Base-by-base conservation (phyloP, 2,797 vertebrate genomes). In the Sitta carolinensis region DNA sequence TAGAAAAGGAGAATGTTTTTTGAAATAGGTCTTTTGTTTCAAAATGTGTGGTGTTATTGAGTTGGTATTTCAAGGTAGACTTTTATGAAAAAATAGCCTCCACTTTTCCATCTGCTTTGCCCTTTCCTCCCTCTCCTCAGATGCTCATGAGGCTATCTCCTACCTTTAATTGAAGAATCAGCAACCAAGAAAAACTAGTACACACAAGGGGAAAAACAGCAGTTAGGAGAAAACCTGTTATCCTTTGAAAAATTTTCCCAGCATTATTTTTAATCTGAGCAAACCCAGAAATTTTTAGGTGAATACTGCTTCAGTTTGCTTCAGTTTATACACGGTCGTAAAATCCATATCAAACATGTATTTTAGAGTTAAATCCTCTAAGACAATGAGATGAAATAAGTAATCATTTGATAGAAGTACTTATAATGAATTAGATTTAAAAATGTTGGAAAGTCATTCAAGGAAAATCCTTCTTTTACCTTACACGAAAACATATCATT, bases 401-500 rank as follows among this genome's bases (percentile, higher is more conserved):
- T 87, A 96, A 94, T 94, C 81, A 42, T 81, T 76, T 69, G 74
- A 76, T 40, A 94, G 91, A 95, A 86, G 68, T 81, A 89, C 64
- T 95, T 90, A 57, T 27, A 89, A 93, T 82, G 72, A 95, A 95
- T 93, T 93, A 91, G 82, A 93, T 87, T 90, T 94, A 55, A 82
- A 96, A 94, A 95, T 89, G 89, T 61, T 94, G 79, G 96, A 95
- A 97, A 97, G 93, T 95, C 95, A 84, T 92, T 97, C 92, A 97
- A 95, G 93, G 94, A 96, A 97, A 96, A 96, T 48, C 90, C 79
- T 85, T 94, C 82, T 89, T 94, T 96, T 93, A 93, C 90, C 75
- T 95, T 90, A 92, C 82, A 88, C 52, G 96, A 98, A 98, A 98
- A 97, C 97, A 96, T 97, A 98, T 98, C 97, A 98, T 98, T 98